Conservation (phyloP, 2,797 vertebrate genomes). For the Eutrigla gurnardus region DNA sequence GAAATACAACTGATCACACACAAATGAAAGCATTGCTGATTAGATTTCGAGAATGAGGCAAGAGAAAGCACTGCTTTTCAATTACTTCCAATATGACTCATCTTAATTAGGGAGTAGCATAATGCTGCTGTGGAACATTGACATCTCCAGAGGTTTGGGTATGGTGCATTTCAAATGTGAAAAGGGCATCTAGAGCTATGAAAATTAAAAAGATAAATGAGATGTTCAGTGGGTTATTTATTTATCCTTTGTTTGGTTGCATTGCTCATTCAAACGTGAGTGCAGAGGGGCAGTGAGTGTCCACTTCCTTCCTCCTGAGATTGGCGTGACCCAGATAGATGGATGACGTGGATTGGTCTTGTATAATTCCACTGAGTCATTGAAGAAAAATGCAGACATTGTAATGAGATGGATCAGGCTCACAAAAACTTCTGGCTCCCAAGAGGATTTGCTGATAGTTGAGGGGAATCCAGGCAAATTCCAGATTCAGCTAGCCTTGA, state of each 20-base stretch:
- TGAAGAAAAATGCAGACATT: constrained; percentile 63
- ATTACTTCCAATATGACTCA: constrained; percentile 70
- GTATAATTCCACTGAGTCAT: constrained; percentile 73
- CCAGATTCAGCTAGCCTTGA: constrained; percentile 49
- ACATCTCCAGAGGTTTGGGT: constrained; percentile 47
- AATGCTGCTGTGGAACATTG: constrained; percentile 56
- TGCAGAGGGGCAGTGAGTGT: neutral
- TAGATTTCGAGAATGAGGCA: constrained; percentile 55
- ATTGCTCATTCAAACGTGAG: constrained; percentile 24
- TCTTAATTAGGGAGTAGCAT: constrained; percentile 65
- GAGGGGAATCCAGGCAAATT: constrained; percentile 66
- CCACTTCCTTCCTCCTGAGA: constrained; percentile 46
- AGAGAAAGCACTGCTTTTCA: constrained; percentile 64
- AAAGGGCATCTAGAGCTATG: constrained; percentile 14
- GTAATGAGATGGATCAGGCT: constrained; percentile 64
- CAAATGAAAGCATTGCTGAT: constrained; percentile 54
- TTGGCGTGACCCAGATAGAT: constrained; percentile 74
- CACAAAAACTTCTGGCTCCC: constrained; percentile 54
- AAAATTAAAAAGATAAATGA: constrained; percentile 30
- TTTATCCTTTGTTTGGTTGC: constrained; percentile 20
- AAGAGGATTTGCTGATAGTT: constrained; percentile 48
- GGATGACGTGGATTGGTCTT: constrained; percentile 60
- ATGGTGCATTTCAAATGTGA: constrained; percentile 42
- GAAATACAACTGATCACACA: constrained; percentile 17
- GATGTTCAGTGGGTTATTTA: constrained; percentile 1